A percentile compares a stretch with the other conserved stretches of the same genome.
Evolutionary conservation across 2,797 vertebrate genomes (phyloP).

Genomic region (Trematomus bernacchii): DNA sequence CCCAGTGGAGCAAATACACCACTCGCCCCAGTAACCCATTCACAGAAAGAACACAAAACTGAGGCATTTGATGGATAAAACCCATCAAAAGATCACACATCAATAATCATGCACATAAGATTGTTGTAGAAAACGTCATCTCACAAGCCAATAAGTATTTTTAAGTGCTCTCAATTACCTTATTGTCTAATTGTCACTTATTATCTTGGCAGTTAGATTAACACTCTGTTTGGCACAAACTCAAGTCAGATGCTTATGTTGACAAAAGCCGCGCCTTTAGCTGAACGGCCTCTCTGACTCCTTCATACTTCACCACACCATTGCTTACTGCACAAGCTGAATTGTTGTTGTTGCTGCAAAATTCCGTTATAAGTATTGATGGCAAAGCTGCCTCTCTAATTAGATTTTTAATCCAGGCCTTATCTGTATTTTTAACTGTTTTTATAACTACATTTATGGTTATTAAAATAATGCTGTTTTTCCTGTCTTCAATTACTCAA

Average conservation of each 20-base stretch:
- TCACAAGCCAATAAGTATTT: background rate
- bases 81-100: background rate
- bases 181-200: conserved; percentile 25
- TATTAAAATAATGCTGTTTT: background rate
- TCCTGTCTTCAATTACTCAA: background rate
- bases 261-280: background rate
- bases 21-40: conserved; percentile 23
- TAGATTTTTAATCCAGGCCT: background rate
- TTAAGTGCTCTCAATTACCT: background rate
- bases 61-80: background rate
- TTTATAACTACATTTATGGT: background rate
- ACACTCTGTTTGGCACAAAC: conserved; percentile 27
- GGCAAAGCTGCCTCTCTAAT: background rate
- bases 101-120: background rate
- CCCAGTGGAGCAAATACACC: conserved; percentile 3
- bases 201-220: conserved; percentile 20
- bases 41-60: conserved; percentile 25
- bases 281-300: background rate
- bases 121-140: background rate
- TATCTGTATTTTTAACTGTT: background rate
- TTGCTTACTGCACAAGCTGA: background rate
- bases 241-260: conserved; percentile 19
- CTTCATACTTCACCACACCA: conserved; percentile 17
- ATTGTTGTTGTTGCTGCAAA: background rate
- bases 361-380: background rate